Percentiles rank a stretch among this genome's conserved stretches.
phyloP scores from a whole-genome alignment of 2,797 vertebrate species.

The Myotis pilosus region DNA sequence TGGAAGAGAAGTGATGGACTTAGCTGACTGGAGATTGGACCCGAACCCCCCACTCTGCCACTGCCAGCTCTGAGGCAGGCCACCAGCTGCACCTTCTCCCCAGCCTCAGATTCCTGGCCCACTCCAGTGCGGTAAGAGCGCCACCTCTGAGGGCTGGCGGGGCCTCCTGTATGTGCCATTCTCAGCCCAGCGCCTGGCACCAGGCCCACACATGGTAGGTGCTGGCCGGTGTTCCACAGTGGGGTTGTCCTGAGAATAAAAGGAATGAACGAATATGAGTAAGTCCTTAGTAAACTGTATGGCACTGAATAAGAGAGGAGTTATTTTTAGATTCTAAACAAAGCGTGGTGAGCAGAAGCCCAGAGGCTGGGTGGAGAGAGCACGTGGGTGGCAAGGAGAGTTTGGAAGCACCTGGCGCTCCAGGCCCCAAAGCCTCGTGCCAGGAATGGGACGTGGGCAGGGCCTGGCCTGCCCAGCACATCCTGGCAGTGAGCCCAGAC shows the following conservation, averaged over 20 bases:
- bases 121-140: not conserved
- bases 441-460: not conserved
- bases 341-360: not conserved
- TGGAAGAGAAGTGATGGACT: fast-evolving
- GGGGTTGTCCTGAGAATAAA: not conserved
- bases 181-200: not conserved
- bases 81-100: not conserved
- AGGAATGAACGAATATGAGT: not conserved
- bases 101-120: not conserved
- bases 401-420: not conserved
- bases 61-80: not conserved
- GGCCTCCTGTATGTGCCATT: not conserved
- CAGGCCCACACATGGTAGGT: not conserved
- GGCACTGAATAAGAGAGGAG: not conserved
- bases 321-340: not conserved
- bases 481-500: not conserved
- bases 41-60: not conserved
- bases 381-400: fast-evolving
- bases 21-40: not conserved
- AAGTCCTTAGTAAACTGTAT: not conserved
- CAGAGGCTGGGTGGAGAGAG: not conserved
- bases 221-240: not conserved
- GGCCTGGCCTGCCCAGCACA: not conserved
- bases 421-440: fast-evolving
- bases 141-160: not conserved